phyloP scores from a whole-genome alignment of 1,140 invertebrate genomes.

The Agrilus planipennis region DNA sequence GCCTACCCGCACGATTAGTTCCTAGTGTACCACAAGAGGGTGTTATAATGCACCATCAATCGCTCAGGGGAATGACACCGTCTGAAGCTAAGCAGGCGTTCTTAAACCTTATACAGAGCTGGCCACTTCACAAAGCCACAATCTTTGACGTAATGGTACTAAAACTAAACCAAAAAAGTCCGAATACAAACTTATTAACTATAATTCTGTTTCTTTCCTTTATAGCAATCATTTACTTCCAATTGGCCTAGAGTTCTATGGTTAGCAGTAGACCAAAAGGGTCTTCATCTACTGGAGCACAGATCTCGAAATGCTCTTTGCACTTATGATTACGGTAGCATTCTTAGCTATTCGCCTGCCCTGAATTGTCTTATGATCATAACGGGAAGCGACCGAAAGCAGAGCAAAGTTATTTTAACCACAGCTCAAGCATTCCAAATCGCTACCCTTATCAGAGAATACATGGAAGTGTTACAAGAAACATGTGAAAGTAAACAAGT shows the following conservation, averaged over 20 bases:
- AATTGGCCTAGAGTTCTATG: slow-evolving; percentile 86
- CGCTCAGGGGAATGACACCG: slow-evolving; percentile 69
- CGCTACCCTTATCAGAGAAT: slow-evolving; percentile 84
- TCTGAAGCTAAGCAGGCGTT: slow-evolving; percentile 84
- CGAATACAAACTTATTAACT: background rate
- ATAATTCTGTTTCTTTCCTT: too few species aligned
- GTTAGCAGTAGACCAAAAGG: slow-evolving; percentile 84
- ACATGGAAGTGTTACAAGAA: slow-evolving; percentile 64
- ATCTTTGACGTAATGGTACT: slow-evolving; percentile 87
- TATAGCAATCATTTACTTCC: slow-evolving; percentile 87
- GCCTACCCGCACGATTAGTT: slow-evolving; percentile 69
- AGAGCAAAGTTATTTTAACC: slow-evolving; percentile 62
- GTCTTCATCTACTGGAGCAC: slow-evolving; percentile 83
- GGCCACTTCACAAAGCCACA: slow-evolving; percentile 84
- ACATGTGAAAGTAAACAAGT: slow-evolving; percentile 21
- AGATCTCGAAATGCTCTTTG: slow-evolving; percentile 76
- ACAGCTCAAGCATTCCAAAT: slow-evolving; percentile 68
- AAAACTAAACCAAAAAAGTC: background rate
- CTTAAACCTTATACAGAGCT: slow-evolving; percentile 85
- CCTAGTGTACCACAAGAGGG: slow-evolving; percentile 61
- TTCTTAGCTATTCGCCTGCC: slow-evolving; percentile 79
- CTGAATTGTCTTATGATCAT: slow-evolving; percentile 84
- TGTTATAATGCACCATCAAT: slow-evolving; percentile 77
- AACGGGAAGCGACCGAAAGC: slow-evolving; percentile 73
- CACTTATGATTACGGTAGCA: slow-evolving; percentile 77